Base-by-base conservation (phyloP, 2,797 vertebrate species). In the Corythornis leucogaster region DNA sequence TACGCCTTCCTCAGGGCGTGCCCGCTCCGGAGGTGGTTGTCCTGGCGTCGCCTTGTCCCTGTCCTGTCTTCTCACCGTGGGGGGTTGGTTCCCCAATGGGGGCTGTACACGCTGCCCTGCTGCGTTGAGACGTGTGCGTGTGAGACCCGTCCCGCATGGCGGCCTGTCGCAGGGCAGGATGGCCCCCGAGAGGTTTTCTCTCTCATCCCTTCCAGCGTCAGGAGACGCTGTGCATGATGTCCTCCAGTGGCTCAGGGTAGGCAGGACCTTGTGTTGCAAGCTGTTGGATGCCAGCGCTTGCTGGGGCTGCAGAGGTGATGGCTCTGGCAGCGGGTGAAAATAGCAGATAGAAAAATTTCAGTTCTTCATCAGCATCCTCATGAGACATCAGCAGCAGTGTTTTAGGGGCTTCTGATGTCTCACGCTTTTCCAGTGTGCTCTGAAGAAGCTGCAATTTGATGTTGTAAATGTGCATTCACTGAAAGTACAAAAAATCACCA, bases 261-360 rank as follows among this genome's bases (percentile, higher is more conserved):
- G 80, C 79, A 42, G 21, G 1, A 7, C 81, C 73, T 46, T 19
- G 2, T 4, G 1, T 10, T 57, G 25, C 0, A 1, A 38, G 24
- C 3, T 35, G 9, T 46, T 2, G 5, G 33, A 57, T 69, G 55
- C 53, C 13, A 12, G 62, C 6, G 2, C 61, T 46, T 30, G 70
- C 38, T 8, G 15, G 28, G 3, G 28, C 53, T 46, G 66, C 46
- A 46, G 62, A 45, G 30, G n/a, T 25, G 33, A 28, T 9, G 15
- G 20, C 48, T 30, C 18, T 63, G 40, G 75, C 43, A 26, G 55
- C 8, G 25, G 15, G 61, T 28, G 55, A 64, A 83, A 66, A 45
- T 3, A 68, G 42, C 40, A 22, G 55, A 55, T 62, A 25, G n/a
- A 40, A 48, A 62, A 59, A 51, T 62, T 26, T 43, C 30, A 33